Evolutionary conservation across 2,888 invertebrate genomes (phyloP).

Genomic region (Cecidostiba fungosa): DNA sequence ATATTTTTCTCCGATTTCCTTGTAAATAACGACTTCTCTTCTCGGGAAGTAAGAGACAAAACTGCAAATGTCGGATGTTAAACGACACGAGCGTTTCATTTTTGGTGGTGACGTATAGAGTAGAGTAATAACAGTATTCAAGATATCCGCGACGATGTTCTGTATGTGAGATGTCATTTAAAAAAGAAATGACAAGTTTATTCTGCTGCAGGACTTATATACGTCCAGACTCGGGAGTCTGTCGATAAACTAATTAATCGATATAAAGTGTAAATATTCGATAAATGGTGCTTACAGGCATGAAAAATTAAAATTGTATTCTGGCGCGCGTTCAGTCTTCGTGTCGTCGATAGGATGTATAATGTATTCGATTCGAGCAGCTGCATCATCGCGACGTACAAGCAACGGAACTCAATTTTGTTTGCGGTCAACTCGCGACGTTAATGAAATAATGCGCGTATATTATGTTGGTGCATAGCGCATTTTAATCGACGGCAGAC

Average conservation of each 20-base stretch:
- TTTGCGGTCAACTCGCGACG: constrained; percentile 9
- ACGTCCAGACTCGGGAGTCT: neutral
- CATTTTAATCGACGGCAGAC: constrained; percentile 19
- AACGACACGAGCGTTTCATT: neutral
- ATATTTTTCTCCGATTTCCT: constrained; percentile 33
- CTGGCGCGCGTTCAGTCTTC: constrained; percentile 4
- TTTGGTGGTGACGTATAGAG: constrained; percentile 27
- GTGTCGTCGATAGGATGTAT: constrained; percentile 19
- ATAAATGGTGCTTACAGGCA: constrained; percentile 55
- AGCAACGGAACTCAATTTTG: constrained; percentile 23
- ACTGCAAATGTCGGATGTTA: constrained; percentile 25
- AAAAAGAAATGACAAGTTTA: neutral
- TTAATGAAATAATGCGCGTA: neutral
- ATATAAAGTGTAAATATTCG: constrained; percentile 50
- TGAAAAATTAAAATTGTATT: constrained; percentile 34
- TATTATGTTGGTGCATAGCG: neutral
- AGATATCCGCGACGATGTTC: constrained; percentile 30
- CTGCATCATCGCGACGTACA: neutral
- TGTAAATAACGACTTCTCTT: constrained; percentile 45
- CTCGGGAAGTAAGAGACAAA: neutral
- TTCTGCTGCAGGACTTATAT: constrained; percentile 24
- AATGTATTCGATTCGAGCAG: neutral
- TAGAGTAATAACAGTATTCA: constrained; percentile 55
- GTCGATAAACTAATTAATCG: constrained; percentile 39
- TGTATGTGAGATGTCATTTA: constrained; percentile 8